Percentiles rank a stretch among this genome's conserved stretches.
phyloP scores from a whole-genome alignment of 2,797 vertebrate species.

The Chelon auratus region DNA sequence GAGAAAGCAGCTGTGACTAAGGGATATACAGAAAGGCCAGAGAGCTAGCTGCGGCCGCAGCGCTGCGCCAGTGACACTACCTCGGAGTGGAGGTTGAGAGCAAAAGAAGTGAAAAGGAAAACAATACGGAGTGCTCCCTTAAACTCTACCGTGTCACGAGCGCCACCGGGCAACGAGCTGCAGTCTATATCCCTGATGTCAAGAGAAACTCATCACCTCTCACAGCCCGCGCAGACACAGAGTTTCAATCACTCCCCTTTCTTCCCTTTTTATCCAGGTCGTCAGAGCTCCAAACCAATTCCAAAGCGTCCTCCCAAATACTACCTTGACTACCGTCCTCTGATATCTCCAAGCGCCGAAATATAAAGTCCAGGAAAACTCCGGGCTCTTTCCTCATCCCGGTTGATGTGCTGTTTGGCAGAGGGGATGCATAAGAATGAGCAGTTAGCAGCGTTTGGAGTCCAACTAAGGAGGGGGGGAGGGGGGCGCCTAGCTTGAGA shows the following conservation, averaged over 20 bases:
- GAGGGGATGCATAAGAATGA: slow-evolving; percentile 78
- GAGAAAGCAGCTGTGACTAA: slow-evolving; percentile 71
- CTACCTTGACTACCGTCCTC: slow-evolving; percentile 30
- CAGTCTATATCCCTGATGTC: slow-evolving; percentile 10
- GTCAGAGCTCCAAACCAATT: slow-evolving; percentile 53
- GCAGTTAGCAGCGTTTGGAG: slow-evolving; percentile 68
- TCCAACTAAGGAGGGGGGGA: slow-evolving; percentile 64
- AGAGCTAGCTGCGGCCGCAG: slow-evolving; percentile 23
- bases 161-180: slow-evolving; percentile 4
- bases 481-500: slow-evolving; percentile 72
- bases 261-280: slow-evolving; percentile 49
- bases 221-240: slow-evolving; percentile 6
- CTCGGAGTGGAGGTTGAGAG: slow-evolving; percentile 47
- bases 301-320: slow-evolving; percentile 36
- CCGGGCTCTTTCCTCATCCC: slow-evolving; percentile 65
- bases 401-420: slow-evolving; percentile 79
- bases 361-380: slow-evolving; percentile 62
- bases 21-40: slow-evolving; percentile 48
- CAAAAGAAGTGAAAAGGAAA: slow-evolving; percentile 39
- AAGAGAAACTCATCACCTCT: slow-evolving; percentile 1
- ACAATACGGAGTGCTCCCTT: slow-evolving; percentile 13
- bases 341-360: slow-evolving; percentile 56
- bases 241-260: slow-evolving; percentile 45
- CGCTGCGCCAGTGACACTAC: slow-evolving; percentile 40
- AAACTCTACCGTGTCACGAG: slow-evolving; percentile 8